Evolutionary conservation across 2,888 invertebrate genomes (phyloP).

Genomic region (Trachelus iudaicus): DNA sequence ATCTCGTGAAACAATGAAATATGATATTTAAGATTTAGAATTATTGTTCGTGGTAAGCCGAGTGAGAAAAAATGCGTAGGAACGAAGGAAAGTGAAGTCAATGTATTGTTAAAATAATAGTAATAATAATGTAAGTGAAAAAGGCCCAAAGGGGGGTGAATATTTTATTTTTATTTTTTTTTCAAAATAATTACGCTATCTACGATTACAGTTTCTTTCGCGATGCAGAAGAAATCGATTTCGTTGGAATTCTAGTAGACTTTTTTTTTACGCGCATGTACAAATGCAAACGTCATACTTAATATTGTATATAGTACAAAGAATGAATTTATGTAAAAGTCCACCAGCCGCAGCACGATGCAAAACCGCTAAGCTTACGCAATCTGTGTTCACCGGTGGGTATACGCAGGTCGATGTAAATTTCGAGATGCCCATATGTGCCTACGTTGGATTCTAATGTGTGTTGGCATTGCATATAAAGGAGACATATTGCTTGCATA

Average conservation of each 20-base stretch:
- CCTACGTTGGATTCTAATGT: slow-evolving; percentile 16
- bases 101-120: neutral
- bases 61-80: neutral
- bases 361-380: slow-evolving; percentile 1
- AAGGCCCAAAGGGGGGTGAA: neutral
- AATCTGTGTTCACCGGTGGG: neutral
- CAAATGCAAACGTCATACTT: neutral
- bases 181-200: neutral
- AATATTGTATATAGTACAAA: neutral
- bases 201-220: neutral
- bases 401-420: slow-evolving; percentile 15
- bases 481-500: slow-evolving; percentile 5
- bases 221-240: neutral
- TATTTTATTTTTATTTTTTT: neutral
- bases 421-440: slow-evolving; percentile 11
- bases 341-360: neutral
- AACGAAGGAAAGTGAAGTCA: neutral
- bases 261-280: neutral
- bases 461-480: neutral
- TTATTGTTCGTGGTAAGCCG: neutral
- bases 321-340: neutral
- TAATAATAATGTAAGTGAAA: neutral
- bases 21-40: neutral
- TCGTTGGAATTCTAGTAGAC: neutral
- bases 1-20: neutral